These are phyloP conservation scores for Alaudala cheleensis DNA, from an alignment of 2,113 vertebrate species.

Conservation along the genomic window DNA sequence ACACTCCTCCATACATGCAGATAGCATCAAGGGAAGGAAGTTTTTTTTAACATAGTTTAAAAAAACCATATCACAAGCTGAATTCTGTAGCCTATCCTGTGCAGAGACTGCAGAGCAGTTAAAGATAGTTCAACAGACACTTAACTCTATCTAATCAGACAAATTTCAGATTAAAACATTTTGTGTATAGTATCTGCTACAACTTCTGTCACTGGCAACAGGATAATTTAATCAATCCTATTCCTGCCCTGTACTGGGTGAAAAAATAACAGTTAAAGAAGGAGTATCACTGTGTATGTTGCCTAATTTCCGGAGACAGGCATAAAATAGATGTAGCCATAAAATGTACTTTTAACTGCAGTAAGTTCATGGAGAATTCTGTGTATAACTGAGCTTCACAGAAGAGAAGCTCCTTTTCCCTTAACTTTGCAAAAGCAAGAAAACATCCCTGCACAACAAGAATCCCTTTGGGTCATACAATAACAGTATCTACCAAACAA, in stretches of 20 bases:
- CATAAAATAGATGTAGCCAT: background rate
- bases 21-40: background rate
- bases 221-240: background rate
- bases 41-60: background rate
- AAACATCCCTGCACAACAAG: background rate
- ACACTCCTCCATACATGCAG: background rate
- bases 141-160: background rate
- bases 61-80: background rate
- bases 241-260: background rate
- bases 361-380: background rate
- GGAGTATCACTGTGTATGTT: background rate
- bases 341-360: background rate
- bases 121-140: background rate
- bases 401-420: background rate
- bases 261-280: background rate
- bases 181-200: background rate
- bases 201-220: background rate
- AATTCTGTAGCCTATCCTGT: background rate
- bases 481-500: background rate
- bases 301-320: background rate
- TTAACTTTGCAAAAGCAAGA: background rate
- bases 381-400: background rate
- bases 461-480: background rate
- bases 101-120: background rate
- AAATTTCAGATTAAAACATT: background rate